Evolutionary conservation across 1,140 invertebrate genomes (phyloP), one percentile per base, ranked within the genome.

Genomic region (Eufriesea mexicana): DNA sequence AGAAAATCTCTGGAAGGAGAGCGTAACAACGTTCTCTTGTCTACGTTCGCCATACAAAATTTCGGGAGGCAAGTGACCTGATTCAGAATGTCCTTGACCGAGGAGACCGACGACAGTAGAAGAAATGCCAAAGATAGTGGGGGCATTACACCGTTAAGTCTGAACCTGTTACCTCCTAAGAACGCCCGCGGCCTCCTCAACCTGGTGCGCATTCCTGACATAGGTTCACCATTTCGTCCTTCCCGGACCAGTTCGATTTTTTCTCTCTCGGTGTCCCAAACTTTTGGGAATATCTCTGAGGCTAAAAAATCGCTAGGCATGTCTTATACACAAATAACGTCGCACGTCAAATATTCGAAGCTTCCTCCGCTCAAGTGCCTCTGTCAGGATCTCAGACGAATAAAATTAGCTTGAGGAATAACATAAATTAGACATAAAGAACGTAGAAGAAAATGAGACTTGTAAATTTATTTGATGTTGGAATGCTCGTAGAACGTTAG

Each of bases 1-100:
- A 66, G 45, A 42, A 45, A 5, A 61, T 23, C 28, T 71, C 10
- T 18, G 0, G 28, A 14, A 28, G 12, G 28, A 42, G 42, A 67
- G 35, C 25, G 18, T 23, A 23, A 57, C 8, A 35, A 57, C 7
- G 23, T 5, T 42, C 25, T n/a, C 20, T 61, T 25, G 28, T 42
- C 70, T 23, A 16, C n/a, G 6, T 25, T 42, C 18, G 2, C 2
- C 6, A 9, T 35, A 61, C 9, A 35, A 68, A 75, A 67, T 89
- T 88, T 89, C 76, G 59, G 64, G 25, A 81, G 79, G 70, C 79
- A 70, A 79, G 66, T 85, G 87, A 85, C 88, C 88, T 62, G 55
- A 68, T 86, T 89, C 61, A 67, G 28, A 28, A 76, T 90, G 89
- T 90, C 89, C 89, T 90, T 90, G 89, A 90, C 89, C 89, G 89